phyloP scores from a whole-genome alignment of 2,888 invertebrate genomes.

The Cryptus viduatorius region DNA sequence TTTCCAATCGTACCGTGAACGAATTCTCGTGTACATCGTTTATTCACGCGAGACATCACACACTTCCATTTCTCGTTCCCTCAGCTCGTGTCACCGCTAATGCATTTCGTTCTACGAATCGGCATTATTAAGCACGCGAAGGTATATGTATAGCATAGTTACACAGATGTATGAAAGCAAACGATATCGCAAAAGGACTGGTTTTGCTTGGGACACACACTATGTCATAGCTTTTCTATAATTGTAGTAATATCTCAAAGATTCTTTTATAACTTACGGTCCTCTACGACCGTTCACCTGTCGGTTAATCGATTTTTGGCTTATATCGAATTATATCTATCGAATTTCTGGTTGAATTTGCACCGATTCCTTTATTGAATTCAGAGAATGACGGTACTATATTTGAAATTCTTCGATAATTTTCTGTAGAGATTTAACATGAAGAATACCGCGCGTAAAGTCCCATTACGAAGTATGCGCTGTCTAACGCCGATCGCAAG shows the following conservation, averaged over 20 bases:
- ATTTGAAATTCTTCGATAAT: background rate
- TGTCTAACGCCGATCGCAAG: background rate
- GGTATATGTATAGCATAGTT: background rate
- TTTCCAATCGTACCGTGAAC: slow-evolving; percentile 58
- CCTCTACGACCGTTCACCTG: background rate
- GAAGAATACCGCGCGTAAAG: background rate
- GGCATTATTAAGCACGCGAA: slow-evolving; percentile 22
- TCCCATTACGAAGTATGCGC: background rate
- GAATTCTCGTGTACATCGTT: slow-evolving; percentile 61
- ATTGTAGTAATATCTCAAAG: slow-evolving; percentile 48
- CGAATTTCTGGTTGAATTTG: background rate
- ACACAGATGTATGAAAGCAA: background rate
- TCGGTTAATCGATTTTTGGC: background rate
- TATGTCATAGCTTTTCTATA: slow-evolving; percentile 16
- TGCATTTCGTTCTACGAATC: slow-evolving; percentile 49
- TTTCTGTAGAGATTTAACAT: background rate
- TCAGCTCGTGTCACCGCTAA: slow-evolving; percentile 54
- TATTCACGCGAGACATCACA: slow-evolving; percentile 55
- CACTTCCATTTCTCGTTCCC: slow-evolving; percentile 38
- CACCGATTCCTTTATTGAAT: background rate
- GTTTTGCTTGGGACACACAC: slow-evolving; percentile 10
- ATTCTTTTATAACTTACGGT: slow-evolving; percentile 28
- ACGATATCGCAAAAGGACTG: slow-evolving; percentile 16
- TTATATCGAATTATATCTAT: background rate
- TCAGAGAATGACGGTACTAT: background rate